phyloP scores from a whole-genome alignment of 2,888 invertebrate species.

The Germaria angustata region DNA sequence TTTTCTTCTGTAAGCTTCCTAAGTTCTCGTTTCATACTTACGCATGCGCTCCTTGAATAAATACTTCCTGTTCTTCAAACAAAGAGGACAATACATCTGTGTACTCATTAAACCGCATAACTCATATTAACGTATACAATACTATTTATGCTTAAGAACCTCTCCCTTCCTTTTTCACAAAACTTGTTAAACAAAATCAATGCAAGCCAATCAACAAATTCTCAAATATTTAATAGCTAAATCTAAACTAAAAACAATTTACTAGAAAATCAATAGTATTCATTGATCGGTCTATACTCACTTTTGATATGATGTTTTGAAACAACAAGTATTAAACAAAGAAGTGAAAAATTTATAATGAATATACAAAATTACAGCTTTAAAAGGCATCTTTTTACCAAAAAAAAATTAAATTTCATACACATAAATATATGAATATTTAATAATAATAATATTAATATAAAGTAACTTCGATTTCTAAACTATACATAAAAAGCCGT shows the following conservation, averaged over 20 bases:
- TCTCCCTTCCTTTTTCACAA: conserved; percentile 16
- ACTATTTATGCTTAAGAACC: conserved; percentile 41
- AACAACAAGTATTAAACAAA: conserved; percentile 64
- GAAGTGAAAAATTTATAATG: conserved; percentile 40
- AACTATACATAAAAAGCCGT: conserved; percentile 49
- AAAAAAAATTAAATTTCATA: conserved; percentile 38
- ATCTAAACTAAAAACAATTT: conserved; percentile 40
- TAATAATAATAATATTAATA: conserved; percentile 50
- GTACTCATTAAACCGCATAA: background rate
- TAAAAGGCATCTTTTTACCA: conserved; percentile 61
- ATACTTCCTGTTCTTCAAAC: conserved; percentile 5
- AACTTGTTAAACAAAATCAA: conserved; percentile 59
- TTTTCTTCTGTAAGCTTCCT: background rate
- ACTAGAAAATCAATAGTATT: conserved; percentile 33
- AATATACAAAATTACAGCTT: conserved; percentile 57
- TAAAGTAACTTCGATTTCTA: conserved; percentile 54
- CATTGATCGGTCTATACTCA: conserved; percentile 4
- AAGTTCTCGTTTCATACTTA: conserved; percentile 15
- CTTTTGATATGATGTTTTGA: conserved; percentile 43
- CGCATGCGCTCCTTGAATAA: background rate
- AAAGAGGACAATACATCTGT: background rate
- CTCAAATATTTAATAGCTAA: conserved; percentile 58
- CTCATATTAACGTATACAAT: conserved; percentile 32
- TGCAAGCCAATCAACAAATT: conserved; percentile 60
- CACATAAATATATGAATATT: conserved; percentile 19